These are phyloP conservation scores for Anadara kagoshimensis DNA, from an alignment of 1,140 invertebrate species.

Conservation along the genomic window DNA sequence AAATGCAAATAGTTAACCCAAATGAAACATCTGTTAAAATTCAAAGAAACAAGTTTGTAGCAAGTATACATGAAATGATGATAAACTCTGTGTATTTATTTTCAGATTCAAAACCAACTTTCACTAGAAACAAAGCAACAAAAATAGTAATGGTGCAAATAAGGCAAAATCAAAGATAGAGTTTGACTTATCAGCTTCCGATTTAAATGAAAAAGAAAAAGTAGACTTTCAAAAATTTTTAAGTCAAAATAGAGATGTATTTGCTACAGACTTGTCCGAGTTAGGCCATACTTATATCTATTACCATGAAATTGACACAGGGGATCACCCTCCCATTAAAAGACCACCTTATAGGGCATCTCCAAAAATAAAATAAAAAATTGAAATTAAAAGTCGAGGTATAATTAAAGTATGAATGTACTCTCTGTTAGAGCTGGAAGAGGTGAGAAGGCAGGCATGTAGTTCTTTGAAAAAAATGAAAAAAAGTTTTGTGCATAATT, in stretches of 20 bases:
- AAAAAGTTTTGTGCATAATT: no score
- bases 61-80: background rate
- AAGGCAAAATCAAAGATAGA: background rate
- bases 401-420: no score
- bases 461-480: no score
- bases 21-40: background rate
- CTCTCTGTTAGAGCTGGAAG: no score
- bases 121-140: background rate
- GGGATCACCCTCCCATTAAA: background rate
- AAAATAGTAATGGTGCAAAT: background rate
- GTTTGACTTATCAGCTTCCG: background rate
- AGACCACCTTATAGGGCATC: constrained; percentile 4
- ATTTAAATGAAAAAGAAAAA: constrained; percentile 9
- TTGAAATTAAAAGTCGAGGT: constrained; percentile 25
- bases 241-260: constrained; percentile 14
- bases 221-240: background rate
- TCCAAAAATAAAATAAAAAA: constrained; percentile 9
- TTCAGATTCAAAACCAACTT: background rate
- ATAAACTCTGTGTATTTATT: background rate
- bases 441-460: no score
- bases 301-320: constrained; percentile 28
- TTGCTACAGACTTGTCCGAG: constrained; percentile 24
- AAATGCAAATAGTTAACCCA: constrained; percentile 3
- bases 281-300: constrained; percentile 16
- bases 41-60: background rate